Percentiles rank a stretch among this genome's conserved stretches.
Conservation (phyloP, 2,113 vertebrate species). For the Rafetus swinhoei region DNA sequence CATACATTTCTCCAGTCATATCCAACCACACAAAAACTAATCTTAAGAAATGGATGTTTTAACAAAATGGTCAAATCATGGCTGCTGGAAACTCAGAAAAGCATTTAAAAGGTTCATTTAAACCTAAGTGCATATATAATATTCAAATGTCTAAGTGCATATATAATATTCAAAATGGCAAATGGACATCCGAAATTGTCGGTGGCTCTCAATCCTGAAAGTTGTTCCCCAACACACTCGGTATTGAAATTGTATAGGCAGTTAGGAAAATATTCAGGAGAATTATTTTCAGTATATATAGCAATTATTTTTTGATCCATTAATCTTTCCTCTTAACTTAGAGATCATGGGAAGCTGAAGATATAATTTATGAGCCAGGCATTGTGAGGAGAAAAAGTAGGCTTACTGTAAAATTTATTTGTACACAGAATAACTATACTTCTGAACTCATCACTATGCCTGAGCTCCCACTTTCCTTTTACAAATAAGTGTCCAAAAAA, state of each 20-base stretch:
- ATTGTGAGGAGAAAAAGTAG: constrained; percentile 28
- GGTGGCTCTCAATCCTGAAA: not conserved
- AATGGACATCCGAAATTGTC: not conserved
- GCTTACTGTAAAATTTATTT: constrained; percentile 17
- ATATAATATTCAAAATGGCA: not conserved
- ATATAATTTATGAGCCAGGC: constrained; percentile 20
- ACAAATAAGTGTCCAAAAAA: constrained; percentile 7
- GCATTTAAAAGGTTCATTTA: not conserved
- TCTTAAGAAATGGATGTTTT: not conserved
- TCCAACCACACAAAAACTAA: not conserved
- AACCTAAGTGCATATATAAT: not conserved
- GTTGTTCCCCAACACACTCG: not conserved
- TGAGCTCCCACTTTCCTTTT: not conserved
- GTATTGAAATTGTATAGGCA: not conserved
- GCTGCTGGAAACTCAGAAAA: not conserved
- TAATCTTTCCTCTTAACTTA: not conserved
- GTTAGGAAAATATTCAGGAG: not conserved
- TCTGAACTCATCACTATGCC: not conserved
- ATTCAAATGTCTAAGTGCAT: not conserved
- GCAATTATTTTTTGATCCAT: not conserved
- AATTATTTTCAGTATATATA: constrained; percentile 2
- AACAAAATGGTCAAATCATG: not conserved
- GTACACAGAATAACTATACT: not conserved
- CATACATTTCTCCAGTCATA: not conserved
- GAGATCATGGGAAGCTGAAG: constrained; percentile 12